phyloP scores from a whole-genome alignment of 2,797 vertebrate species.

The Sebastes matsubarae region DNA sequence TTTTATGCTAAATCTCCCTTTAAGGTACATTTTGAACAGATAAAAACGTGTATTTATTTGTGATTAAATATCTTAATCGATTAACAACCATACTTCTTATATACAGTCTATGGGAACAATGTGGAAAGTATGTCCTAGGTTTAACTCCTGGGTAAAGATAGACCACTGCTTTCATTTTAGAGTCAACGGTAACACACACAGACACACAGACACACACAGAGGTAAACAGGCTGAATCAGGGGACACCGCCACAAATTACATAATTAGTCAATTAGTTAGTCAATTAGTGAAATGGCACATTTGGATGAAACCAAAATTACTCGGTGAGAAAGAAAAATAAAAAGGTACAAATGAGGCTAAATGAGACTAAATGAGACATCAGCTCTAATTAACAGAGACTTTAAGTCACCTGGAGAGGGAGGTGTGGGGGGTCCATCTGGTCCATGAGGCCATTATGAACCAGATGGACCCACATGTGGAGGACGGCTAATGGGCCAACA shows the following conservation, averaged over 20 bases:
- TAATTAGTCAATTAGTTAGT: slow-evolving; percentile 46
- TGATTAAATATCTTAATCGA: no score
- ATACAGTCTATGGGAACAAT: no score
- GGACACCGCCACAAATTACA: slow-evolving; percentile 22
- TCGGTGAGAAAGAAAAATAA: not conserved
- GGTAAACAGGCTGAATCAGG: not conserved
- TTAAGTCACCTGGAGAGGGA: slow-evolving; percentile 54
- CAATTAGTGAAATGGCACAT: slow-evolving; percentile 46
- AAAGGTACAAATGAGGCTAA: slow-evolving; percentile 22
- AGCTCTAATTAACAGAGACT: slow-evolving; percentile 61
- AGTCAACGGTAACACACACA: not conserved
- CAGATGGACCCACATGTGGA: slow-evolving; percentile 74
- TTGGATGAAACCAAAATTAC: slow-evolving; percentile 32
- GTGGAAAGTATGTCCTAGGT: no score
- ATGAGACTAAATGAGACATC: slow-evolving; percentile 71
- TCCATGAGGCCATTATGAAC: slow-evolving; percentile 49
- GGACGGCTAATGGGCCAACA: slow-evolving; percentile 34
- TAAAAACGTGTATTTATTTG: no score
- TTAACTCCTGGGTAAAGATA: not conserved
- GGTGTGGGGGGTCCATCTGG: slow-evolving; percentile 4
- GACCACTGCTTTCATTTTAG: not conserved
- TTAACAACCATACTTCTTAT: no score
- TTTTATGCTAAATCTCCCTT: no score
- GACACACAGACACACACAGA: no score
- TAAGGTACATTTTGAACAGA: no score